Evolutionary conservation across 2,888 invertebrate species (phyloP), one percentile per base, ranked within the genome.

Genomic region (Drosophila mayaguana): DNA sequence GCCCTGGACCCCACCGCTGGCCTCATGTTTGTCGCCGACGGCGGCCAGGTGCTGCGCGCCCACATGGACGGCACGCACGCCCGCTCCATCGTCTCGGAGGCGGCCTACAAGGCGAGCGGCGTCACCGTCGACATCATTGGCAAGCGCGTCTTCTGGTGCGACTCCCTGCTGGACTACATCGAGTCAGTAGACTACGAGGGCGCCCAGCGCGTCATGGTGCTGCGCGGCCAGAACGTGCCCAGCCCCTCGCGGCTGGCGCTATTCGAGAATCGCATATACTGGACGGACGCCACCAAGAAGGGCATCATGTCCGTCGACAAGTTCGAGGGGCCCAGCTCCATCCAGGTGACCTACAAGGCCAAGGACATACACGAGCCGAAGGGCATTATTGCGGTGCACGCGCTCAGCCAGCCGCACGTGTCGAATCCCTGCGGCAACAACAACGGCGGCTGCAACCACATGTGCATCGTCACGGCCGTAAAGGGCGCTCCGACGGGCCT

Each of bases 181-280:
- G 98, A 99, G 91, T 97, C 98, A 0, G 97, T 98, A 0, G 97
- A 98, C 92, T 99, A 99, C 92, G 95, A 97, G 59, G 98, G 98
- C 0, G 94, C 95, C 70, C 95, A 96, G 80, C 94, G 98, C 74
- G 96, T 96, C 72, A 94, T 97, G 91, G 96, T 97, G 0, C 93
- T 97, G 3, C 93, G 97, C 67, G 97, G 97, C 3, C 96, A 96
- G 72, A 95, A 96, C 73, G 97, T 98, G 0, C 98, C 98, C 4
- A 96, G 96, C 57, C 98, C 98, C 0, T 96, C 97, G 0, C 94
- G 97, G 14, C 92, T 98, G 40, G 96, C 97, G 0, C 93, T 97
- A 0, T 98, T 97, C 91, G 98, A 98, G 92, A 97, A 96, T 88
- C 94, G 96, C 34, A 95, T 98, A 8, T 98, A 95, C 93, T 98